These are phyloP conservation scores for Tetragnatha montana DNA, from an alignment of 2,888 invertebrate species.

Conservation along the genomic window DNA sequence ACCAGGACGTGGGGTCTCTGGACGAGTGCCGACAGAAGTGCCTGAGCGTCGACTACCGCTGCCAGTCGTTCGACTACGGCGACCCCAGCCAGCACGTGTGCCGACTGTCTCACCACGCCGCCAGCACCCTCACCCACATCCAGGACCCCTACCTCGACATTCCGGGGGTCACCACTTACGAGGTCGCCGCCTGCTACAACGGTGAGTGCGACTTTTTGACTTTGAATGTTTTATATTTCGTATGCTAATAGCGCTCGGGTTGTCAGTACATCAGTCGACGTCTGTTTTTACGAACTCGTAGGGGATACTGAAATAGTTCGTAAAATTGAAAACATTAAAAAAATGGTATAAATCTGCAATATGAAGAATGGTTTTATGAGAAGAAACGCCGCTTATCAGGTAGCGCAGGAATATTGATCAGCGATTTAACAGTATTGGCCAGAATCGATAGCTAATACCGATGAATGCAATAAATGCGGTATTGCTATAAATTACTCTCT, in stretches of 20 bases:
- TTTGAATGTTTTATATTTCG: no score
- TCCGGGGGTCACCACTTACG: conserved; percentile 92
- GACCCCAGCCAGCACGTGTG: conserved; percentile 95
- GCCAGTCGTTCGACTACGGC: conserved; percentile 92
- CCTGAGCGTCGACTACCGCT: conserved; percentile 83
- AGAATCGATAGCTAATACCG: no score
- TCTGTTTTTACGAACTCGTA: neutral
- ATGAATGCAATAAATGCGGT: no score
- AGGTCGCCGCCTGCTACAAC: conserved; percentile 94
- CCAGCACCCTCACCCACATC: conserved; percentile 86
- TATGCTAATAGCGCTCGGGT: no score
- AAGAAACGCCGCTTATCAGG: no score
- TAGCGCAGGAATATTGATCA: no score
- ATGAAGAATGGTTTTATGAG: no score
- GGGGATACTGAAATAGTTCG: neutral
- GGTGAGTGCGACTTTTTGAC: conserved; percentile 76
- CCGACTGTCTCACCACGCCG: conserved; percentile 92
- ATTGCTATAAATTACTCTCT: no score
- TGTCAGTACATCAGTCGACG: no score
- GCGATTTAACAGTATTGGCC: no score
- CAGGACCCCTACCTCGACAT: conserved; percentile 79
- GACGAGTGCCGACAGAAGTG: conserved; percentile 93
- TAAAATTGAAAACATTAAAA: neutral
- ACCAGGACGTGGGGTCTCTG: conserved; percentile 86
- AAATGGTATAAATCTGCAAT: no score